Evolutionary conservation across 2,888 invertebrate genomes (phyloP).

Genomic region (Leptinotarsa haldemani): DNA sequence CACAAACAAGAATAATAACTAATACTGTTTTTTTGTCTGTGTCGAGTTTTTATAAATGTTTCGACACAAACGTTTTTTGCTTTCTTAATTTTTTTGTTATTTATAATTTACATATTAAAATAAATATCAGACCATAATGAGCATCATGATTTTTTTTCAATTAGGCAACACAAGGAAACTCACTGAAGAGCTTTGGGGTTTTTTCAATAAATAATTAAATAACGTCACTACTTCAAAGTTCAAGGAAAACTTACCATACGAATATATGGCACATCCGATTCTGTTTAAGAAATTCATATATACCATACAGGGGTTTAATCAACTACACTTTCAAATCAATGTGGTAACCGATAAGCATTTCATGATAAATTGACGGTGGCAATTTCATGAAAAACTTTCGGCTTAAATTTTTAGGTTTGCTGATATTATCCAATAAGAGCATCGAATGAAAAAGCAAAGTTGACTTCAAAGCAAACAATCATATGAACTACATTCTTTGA

Average conservation of each 20-base stretch:
- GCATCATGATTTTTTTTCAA: constrained; percentile 24
- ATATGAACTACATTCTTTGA: background rate
- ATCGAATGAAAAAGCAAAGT: too few relatives aligned
- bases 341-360: background rate
- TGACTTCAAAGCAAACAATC: background rate
- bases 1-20: constrained; percentile 32
- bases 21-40: constrained; percentile 54
- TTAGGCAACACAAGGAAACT: constrained; percentile 6
- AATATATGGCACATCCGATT: background rate
- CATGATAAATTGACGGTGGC: background rate
- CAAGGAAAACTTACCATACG: background rate
- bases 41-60: constrained; percentile 58
- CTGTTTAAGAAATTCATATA: background rate
- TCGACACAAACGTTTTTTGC: constrained; percentile 45
- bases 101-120: constrained; percentile 41
- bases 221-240: background rate
- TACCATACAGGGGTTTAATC: too few relatives aligned
- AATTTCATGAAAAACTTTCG: constrained; percentile 2
- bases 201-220: background rate
- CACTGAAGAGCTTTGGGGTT: background rate
- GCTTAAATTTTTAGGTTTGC: background rate
- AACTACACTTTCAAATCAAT: too few relatives aligned
- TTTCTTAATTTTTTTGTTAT: constrained; percentile 49
- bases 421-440: too few relatives aligned
- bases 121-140: constrained; percentile 33